Evolutionary conservation across 2,888 invertebrate genomes (phyloP).

Genomic region (Meganola albula): DNA sequence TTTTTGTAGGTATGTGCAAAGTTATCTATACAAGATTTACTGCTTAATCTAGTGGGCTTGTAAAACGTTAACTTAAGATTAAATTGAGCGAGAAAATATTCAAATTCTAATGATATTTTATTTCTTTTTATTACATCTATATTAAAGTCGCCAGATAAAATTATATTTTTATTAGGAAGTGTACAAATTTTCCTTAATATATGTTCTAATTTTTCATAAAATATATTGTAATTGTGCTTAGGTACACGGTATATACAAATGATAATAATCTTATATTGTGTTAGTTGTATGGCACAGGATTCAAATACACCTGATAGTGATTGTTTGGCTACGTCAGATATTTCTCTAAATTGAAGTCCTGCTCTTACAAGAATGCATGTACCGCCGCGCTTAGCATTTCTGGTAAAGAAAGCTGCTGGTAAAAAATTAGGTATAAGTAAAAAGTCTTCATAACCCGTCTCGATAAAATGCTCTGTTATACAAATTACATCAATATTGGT

Average conservation of each 20-base stretch:
- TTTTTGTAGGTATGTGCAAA: no score
- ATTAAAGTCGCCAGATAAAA: no score
- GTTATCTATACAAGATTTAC: constrained; percentile 1
- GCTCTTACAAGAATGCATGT: no score
- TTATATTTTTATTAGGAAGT: neutral
- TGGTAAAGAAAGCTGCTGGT: neutral
- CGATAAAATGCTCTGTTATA: no score
- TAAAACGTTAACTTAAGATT: constrained; percentile 1
- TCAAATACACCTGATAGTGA: no score
- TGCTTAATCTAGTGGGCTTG: neutral
- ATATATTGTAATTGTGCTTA: neutral
- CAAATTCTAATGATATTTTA: constrained; percentile 1
- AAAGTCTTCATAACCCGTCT: neutral
- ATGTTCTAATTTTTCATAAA: neutral
- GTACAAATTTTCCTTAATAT: neutral
- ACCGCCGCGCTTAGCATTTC: neutral
- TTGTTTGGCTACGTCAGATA: neutral
- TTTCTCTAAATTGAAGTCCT: no score
- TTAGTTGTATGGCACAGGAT: neutral
- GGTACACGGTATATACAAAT: neutral
- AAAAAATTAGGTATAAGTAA: neutral
- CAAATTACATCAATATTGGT: no score
- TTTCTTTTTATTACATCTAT: no score
- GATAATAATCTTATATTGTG: neutral
- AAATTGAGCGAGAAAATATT: neutral